Evolutionary conservation across 2,888 invertebrate genomes (phyloP).

Genomic region (Cosmia trapezina): DNA sequence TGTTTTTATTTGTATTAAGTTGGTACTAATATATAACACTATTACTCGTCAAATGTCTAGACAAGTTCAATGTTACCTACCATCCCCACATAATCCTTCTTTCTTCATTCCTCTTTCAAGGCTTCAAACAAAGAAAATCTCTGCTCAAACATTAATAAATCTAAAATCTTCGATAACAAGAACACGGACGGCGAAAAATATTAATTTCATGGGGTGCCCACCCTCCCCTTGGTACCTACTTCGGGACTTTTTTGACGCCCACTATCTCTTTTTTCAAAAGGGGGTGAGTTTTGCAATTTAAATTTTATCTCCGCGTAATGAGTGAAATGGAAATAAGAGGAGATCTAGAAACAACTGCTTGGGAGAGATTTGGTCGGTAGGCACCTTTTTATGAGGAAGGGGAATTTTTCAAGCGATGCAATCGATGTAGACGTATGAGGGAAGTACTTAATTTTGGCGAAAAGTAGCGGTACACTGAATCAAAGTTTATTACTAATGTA

Average conservation of each 20-base stretch:
- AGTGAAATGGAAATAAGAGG: constrained; percentile 73
- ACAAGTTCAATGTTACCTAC: too few species aligned
- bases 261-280: constrained; percentile 84
- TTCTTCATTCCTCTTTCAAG: constrained; percentile 3
- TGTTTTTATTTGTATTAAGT: neutral
- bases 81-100: neutral
- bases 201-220: constrained; percentile 74
- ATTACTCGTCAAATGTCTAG: neutral
- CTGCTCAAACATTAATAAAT: constrained; percentile 59
- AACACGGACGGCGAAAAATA: constrained; percentile 81
- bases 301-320: constrained; percentile 88
- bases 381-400: constrained; percentile 10
- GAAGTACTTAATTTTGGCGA: neutral
- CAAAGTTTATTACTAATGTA: neutral
- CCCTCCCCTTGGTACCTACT: constrained; percentile 59
- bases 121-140: constrained; percentile 42
- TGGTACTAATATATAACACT: neutral
- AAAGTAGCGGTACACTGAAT: neutral
- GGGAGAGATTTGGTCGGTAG: constrained; percentile 22
- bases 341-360: constrained; percentile 62
- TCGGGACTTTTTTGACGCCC: constrained; percentile 86
- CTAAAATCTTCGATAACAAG: constrained; percentile 71
- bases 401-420: neutral
- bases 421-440: neutral
- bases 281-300: constrained; percentile 87